Base-by-base conservation (phyloP, 1,140 invertebrate species). In the Bombus superbus region DNA sequence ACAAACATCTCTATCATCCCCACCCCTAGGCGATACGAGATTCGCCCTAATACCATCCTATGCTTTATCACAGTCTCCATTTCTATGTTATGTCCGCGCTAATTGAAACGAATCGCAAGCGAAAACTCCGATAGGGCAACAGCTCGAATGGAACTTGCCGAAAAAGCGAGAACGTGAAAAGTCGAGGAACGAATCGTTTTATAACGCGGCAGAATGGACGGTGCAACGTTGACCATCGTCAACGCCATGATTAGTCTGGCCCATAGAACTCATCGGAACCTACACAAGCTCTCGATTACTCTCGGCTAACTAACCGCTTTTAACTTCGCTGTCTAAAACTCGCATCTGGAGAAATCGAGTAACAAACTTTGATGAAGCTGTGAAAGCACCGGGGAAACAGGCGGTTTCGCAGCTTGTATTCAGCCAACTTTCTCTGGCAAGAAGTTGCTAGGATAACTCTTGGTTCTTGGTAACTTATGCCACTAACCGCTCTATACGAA, bases 321-420 rank as follows among this genome's bases (percentile, higher is more conserved):
- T 53, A 85, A 74, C 74, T 80, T 68, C 47, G 35, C 38, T 38
- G 62, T 75, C 59, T 57, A 35, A 83, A 59, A 57, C 75, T 82
- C 74, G 35, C 74, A 86, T 83, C 81, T 28, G 22, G 76, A 87
- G 86, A 79, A 87, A 85, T 87, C 82, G 76, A 68, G 82, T 75
- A 85, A 84, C 86, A 84, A 85, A 87, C 71, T 87, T 85, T 79
- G 86, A 87, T 80, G 86, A 87, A 80, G 81, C 68, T 13, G 44
- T 53, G 66, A 80, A 75, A 87, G 81, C 74, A 66, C 42, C 68
- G 28, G n/a, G 81, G 72, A 59, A 83, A 86, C 57, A 47, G 57
- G 25, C 75, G 81, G 73, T 72, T 74, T 79, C 75, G 35, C 57
- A 73, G 74, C 57, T 78, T 68, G 76, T 32, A 59, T 62, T 74